Percentiles rank a stretch among this genome's conserved stretches.
phyloP scores from a whole-genome alignment of 2,113 vertebrate genomes.

The Sinocyclocheilus anophthalmus region DNA sequence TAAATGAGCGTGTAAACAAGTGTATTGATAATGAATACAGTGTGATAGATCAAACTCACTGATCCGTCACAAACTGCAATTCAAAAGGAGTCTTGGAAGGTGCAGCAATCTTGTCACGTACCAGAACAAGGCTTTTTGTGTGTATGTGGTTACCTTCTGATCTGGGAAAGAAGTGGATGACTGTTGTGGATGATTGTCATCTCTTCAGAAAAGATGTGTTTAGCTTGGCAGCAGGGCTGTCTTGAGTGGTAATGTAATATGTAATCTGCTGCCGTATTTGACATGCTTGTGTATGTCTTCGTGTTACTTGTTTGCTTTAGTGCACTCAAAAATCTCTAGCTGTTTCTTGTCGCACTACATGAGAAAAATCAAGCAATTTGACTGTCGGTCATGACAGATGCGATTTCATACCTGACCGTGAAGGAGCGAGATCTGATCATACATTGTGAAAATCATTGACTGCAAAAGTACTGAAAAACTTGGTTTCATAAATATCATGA shows the following conservation, averaged over 20 bases:
- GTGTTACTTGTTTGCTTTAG: background rate
- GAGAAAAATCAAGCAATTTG: background rate
- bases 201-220: conserved; percentile 3
- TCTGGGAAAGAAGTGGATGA: background rate
- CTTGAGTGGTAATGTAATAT: background rate
- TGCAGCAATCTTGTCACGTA: background rate
- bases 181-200: background rate
- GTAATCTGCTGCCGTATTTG: background rate
- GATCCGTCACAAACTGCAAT: background rate
- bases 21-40: background rate
- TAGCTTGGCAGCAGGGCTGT: background rate
- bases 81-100: background rate
- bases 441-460: background rate
- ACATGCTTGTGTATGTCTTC: background rate
- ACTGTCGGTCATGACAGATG: background rate
- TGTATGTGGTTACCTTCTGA: background rate
- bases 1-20: conserved; percentile 2
- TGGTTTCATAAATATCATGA: background rate
- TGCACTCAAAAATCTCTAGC: background rate
- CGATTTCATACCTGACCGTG: background rate
- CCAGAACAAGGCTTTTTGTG: background rate
- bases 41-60: background rate
- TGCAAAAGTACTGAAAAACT: background rate
- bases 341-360: background rate
- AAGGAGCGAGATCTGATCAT: background rate